phyloP scores from a whole-genome alignment of 2,113 vertebrate genomes.

The Cavia aperea region DNA sequence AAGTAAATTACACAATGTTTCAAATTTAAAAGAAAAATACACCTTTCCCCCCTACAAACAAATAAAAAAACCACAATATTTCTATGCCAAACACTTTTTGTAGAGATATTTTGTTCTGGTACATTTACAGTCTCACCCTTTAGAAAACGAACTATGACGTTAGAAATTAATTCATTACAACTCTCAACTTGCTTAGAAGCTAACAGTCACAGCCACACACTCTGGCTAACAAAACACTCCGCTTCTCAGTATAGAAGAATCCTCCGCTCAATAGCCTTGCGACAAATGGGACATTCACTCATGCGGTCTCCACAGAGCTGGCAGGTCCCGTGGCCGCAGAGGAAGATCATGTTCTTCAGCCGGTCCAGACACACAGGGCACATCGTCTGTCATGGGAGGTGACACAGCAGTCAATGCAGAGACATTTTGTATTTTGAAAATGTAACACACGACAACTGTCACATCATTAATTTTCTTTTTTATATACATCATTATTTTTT shows the following conservation, averaged over 20 bases:
- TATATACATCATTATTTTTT: neutral
- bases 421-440: conserved; percentile 14
- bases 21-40: conserved; percentile 49
- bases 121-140: conserved; percentile 63
- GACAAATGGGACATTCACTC: conserved; percentile 99
- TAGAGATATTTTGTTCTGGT: conserved; percentile 50
- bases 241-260: conserved; percentile 87
- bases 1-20: conserved; percentile 59
- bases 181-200: conserved; percentile 53
- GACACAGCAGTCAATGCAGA: conserved; percentile 41
- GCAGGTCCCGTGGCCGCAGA: conserved; percentile 97
- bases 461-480: neutral
- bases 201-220: conserved; percentile 51
- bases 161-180: conserved; percentile 70
- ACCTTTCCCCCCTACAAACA: neutral
- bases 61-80: neutral
- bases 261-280: conserved; percentile 97
- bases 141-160: conserved; percentile 67
- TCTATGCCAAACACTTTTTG: conserved; percentile 70
- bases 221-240: conserved; percentile 49
- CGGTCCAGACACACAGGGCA: conserved; percentile 98
- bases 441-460: neutral
- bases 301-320: conserved; percentile 98
- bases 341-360: conserved; percentile 99
- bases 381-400: conserved; percentile 87